Evolutionary conservation across 2,113 vertebrate species (phyloP).

Genomic region (Chauna torquata): DNA sequence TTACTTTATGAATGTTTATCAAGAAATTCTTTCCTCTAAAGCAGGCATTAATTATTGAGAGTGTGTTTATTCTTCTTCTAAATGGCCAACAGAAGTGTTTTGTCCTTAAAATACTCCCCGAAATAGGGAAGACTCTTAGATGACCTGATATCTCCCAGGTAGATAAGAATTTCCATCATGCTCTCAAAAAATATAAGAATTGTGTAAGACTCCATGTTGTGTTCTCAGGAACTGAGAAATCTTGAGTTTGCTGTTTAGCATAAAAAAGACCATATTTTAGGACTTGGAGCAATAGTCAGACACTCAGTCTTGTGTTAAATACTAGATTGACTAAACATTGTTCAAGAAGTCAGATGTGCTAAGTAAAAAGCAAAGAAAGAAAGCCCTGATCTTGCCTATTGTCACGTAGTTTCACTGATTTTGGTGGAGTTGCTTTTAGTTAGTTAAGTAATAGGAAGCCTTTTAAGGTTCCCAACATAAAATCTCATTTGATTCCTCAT

Average conservation of each 20-base stretch:
- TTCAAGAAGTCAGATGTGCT: neutral
- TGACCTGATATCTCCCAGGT: neutral
- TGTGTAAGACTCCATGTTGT: neutral
- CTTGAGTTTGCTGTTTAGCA: neutral
- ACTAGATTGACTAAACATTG: neutral
- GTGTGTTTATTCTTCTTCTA: neutral
- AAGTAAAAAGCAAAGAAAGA: neutral
- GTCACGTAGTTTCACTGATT: neutral
- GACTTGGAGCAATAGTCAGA: neutral
- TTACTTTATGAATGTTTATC: neutral
- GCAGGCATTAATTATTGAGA: neutral
- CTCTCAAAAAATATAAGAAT: neutral
- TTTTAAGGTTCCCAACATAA: neutral
- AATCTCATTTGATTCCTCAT: conserved; percentile 1
- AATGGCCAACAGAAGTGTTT: neutral
- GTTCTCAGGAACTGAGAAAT: neutral
- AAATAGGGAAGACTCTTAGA: neutral
- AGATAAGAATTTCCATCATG: neutral
- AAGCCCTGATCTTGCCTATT: neutral
- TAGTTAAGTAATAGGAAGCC: neutral
- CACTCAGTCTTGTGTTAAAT: neutral
- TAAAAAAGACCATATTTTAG: neutral
- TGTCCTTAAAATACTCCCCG: neutral
- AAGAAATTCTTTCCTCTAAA: neutral
- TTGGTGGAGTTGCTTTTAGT: neutral